phyloP scores from a whole-genome alignment of 2,113 vertebrate species.

The Pseudorasbora parva region DNA sequence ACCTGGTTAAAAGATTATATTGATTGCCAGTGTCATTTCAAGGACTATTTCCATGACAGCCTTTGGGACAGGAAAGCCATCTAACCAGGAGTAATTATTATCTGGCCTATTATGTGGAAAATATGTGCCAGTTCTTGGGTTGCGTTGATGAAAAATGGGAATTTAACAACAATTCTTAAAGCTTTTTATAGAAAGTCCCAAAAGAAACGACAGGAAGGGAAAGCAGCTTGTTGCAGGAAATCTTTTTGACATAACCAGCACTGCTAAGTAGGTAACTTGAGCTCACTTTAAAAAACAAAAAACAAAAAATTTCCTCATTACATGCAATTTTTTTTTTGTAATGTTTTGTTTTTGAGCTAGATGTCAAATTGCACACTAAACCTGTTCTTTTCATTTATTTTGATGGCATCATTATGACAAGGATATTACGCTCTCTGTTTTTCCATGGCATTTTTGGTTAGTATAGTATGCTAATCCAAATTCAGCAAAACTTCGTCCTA shows the following conservation, averaged over 20 bases:
- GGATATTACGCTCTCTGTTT: background rate
- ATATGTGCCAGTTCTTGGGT: background rate
- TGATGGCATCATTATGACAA: background rate
- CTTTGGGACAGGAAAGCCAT: background rate
- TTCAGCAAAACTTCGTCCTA: too few species aligned
- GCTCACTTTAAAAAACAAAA: background rate
- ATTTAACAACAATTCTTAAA: background rate
- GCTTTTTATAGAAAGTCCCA: constrained; percentile 10
- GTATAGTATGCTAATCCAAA: too few species aligned
- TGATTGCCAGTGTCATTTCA: background rate
- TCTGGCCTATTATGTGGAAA: constrained; percentile 21
- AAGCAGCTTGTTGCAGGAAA: constrained; percentile 26
- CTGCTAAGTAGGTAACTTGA: background rate
- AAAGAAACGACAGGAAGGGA: background rate
- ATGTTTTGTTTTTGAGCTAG: background rate
- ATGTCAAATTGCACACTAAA: background rate
- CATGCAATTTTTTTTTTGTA: background rate
- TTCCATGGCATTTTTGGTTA: background rate
- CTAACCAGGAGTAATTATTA: constrained; percentile 14
- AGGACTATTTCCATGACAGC: constrained; percentile 37
- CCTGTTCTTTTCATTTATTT: background rate
- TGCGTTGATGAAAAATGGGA: constrained; percentile 5
- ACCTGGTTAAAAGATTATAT: constrained; percentile 7
- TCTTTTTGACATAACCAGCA: background rate
- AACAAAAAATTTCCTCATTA: background rate